A percentile compares a stretch with the other conserved stretches of the same genome.
Conservation (phyloP, 2,888 invertebrate genomes). For the Heteromyza rotundicornis region DNA sequence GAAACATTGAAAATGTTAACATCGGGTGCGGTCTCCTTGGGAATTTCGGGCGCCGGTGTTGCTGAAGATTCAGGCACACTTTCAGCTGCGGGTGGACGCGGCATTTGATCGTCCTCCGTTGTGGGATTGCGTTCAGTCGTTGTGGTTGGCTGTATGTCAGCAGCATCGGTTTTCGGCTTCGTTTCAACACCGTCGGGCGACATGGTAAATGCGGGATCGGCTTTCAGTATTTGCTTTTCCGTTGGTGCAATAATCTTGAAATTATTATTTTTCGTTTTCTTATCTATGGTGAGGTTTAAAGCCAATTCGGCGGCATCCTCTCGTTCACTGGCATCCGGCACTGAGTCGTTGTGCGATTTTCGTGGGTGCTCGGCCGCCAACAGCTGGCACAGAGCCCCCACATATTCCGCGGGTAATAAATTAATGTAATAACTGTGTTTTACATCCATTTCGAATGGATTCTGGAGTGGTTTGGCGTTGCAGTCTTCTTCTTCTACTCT, state of each 20-base stretch:
- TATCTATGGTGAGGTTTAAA: conserved; percentile 47
- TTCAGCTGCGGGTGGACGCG: conserved; percentile 34
- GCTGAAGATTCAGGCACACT: conserved; percentile 24
- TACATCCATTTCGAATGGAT: conserved; percentile 29
- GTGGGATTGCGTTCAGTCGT: conserved; percentile 26
- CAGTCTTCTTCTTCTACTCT: conserved; percentile 31
- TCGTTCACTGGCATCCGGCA: conserved; percentile 23
- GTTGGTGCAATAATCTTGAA: conserved; percentile 33
- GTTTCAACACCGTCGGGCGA: conserved; percentile 16
- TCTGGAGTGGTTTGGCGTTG: neutral
- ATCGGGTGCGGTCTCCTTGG: conserved; percentile 32
- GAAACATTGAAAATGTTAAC: conserved; percentile 51
- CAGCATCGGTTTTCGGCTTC: neutral
- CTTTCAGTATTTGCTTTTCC: conserved; percentile 18
- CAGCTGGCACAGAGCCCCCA: conserved; percentile 80
- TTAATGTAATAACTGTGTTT: conserved; percentile 67
- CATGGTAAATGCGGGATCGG: conserved; percentile 12
- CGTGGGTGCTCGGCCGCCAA: conserved; percentile 63
- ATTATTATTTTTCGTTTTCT: conserved; percentile 35
- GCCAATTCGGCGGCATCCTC: conserved; percentile 35
- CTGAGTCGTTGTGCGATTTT: conserved; percentile 37
- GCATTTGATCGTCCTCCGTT: conserved; percentile 36
- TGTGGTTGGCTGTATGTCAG: conserved; percentile 1
- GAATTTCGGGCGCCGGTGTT: conserved; percentile 20
- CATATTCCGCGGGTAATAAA: conserved; percentile 71